A percentile compares a stretch with the other conserved stretches of the same genome.
phyloP scores from a whole-genome alignment of 2,113 vertebrate genomes.

The Ursus arctos region DNA sequence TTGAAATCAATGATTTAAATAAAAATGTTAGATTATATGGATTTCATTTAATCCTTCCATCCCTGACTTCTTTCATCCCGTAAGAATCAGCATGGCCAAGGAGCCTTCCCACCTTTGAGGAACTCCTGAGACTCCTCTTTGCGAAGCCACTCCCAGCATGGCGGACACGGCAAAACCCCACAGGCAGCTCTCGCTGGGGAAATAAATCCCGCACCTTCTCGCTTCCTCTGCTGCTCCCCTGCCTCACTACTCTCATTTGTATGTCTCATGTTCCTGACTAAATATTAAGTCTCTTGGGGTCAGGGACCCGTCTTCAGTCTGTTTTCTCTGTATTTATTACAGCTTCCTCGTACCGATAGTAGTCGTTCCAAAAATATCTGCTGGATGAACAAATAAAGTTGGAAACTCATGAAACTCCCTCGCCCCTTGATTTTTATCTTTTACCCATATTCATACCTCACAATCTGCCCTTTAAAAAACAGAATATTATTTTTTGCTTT shows the following conservation, averaged over 20 bases:
- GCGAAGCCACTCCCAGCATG: not conserved
- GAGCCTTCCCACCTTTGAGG: not conserved
- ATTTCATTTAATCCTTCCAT: not conserved
- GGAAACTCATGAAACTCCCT: not conserved
- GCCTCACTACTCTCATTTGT: too few species aligned
- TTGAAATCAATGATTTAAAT: not conserved
- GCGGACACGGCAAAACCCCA: rapidly evolving
- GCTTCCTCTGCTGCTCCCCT: not conserved
- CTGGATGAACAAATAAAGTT: not conserved
- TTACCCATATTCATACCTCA: not conserved
- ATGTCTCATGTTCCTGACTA: not conserved
- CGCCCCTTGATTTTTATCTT: not conserved
- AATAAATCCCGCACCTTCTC: not conserved
- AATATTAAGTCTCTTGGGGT: not conserved
- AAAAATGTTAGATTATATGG: not conserved
- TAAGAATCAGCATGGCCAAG: not conserved
- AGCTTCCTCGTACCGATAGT: not conserved
- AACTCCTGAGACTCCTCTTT: not conserved
- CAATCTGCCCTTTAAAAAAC: not conserved
- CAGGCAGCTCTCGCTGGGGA: rapidly evolving
- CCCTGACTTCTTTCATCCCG: not conserved
- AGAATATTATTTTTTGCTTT: not conserved
- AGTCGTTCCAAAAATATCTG: not conserved
- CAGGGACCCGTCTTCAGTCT: not conserved
- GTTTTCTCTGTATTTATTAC: not conserved